These are phyloP conservation scores for Liparis tanakae DNA, from an alignment of 2,797 vertebrate genomes.

Conservation along the genomic window DNA sequence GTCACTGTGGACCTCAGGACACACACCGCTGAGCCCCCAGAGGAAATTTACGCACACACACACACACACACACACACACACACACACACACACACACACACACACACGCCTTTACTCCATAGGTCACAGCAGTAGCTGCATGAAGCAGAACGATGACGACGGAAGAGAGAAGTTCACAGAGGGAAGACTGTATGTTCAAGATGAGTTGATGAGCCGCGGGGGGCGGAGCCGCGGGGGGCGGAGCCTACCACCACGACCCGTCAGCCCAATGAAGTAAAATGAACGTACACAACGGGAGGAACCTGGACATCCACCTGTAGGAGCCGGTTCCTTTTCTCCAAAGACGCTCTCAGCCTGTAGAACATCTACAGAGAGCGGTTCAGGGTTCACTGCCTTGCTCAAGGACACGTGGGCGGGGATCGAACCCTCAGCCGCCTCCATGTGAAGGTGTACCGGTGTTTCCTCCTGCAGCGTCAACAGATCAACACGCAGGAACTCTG, in stretches of 20 bases:
- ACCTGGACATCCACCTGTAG: constrained; percentile 52
- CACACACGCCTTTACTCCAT: constrained; percentile 63
- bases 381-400: too few relatives aligned
- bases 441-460: too few relatives aligned
- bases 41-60: constrained; percentile 44
- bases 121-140: constrained; percentile 62
- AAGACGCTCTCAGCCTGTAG: too few relatives aligned
- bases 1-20: constrained; percentile 74
- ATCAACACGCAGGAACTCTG: background rate
- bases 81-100: constrained; percentile 1
- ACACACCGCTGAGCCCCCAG: constrained; percentile 59
- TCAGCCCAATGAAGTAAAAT: constrained; percentile 35
- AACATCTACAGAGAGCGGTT: too few relatives aligned
- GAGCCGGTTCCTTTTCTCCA: constrained; percentile 44
- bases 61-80: constrained; percentile 27
- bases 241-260: constrained; percentile 17
- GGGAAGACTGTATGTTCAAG: constrained; percentile 25
- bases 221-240: background rate
- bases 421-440: too few relatives aligned
- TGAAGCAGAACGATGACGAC: constrained; percentile 43
- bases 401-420: too few relatives aligned
- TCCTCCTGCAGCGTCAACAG: too few relatives aligned
- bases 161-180: constrained; percentile 14
- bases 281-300: constrained; percentile 42
- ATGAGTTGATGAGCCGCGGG: constrained; percentile 17